A percentile compares a stretch with the other conserved stretches of the same genome.
Evolutionary conservation across 2,888 invertebrate genomes (phyloP).

Genomic region (Dryadula phaetusa): DNA sequence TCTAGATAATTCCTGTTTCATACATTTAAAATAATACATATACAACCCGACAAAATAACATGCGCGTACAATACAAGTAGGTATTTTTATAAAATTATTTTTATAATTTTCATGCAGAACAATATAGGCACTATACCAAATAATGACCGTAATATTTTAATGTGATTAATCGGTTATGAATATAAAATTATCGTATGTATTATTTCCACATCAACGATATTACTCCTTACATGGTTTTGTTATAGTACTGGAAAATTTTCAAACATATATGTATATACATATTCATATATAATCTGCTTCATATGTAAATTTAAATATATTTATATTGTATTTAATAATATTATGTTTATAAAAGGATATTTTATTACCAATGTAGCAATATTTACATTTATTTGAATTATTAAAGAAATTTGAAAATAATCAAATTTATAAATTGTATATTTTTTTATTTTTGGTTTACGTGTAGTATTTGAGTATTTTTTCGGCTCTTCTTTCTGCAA

Average conservation of each 20-base stretch:
- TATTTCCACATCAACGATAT: neutral
- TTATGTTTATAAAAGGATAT: too few species aligned
- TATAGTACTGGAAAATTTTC: neutral
- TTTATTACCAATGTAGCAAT: too few species aligned
- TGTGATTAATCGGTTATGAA: slow-evolving; percentile 3
- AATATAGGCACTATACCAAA: neutral
- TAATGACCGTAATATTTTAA: slow-evolving; percentile 17
- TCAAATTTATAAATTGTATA: too few species aligned
- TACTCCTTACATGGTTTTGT: neutral
- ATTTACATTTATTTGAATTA: too few species aligned
- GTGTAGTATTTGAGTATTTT: too few species aligned
- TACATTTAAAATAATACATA: too few species aligned
- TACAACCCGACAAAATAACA: neutral
- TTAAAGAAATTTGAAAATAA: too few species aligned
- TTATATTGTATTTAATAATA: neutral
- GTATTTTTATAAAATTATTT: neutral
- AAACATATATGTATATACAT: neutral
- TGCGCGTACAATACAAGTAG: neutral
- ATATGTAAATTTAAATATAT: neutral
- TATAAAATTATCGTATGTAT: slow-evolving; percentile 10
- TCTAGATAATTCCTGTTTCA: too few species aligned
- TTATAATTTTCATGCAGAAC: slow-evolving; percentile 7
- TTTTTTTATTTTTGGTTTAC: too few species aligned
- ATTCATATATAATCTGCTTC: neutral
- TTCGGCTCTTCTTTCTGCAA: too few species aligned